These are phyloP conservation scores for Brachionus rotundiformis DNA, from an alignment of 1,140 invertebrate genomes.

Conservation along the genomic window DNA sequence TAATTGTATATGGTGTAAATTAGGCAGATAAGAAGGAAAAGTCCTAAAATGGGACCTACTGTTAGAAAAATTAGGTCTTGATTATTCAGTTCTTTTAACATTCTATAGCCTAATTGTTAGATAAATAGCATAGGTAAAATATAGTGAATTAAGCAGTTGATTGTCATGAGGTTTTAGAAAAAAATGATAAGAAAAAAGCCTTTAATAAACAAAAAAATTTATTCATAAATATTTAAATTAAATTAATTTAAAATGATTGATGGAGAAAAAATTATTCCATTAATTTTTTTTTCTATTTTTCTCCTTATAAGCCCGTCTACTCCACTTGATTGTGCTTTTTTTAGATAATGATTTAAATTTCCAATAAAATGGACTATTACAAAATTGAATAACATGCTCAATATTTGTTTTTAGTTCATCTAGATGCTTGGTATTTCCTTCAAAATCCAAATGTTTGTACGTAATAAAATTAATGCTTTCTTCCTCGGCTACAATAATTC, in stretches of 20 bases:
- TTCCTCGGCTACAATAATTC: conserved; percentile 48
- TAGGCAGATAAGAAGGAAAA: not conserved
- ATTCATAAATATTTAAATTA: not conserved
- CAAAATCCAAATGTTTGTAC: conserved; percentile 46
- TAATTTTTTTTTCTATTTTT: not conserved
- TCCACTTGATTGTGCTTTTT: conserved; percentile 4
- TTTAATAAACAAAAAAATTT: not conserved
- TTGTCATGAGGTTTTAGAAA: conserved; percentile 18
- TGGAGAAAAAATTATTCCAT: not conserved
- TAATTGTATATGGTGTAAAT: not conserved
- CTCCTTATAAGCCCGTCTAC: not conserved
- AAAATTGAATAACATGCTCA: conserved; percentile 6
- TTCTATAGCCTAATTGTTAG: not conserved
- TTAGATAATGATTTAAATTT: not conserved
- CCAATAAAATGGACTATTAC: not conserved
- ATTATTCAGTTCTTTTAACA: conserved; percentile 2
- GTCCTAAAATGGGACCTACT: not conserved
- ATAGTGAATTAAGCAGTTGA: not conserved
- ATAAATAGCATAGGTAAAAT: not conserved
- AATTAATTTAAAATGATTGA: not conserved
- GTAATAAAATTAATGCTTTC: not conserved
- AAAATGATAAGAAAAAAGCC: conserved; percentile 11
- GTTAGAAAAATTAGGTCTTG: conserved; percentile 28
- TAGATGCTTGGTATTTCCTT: not conserved
- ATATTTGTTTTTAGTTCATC: conserved; percentile 19